These are phyloP conservation scores for Gymnosoma rotundatum DNA, from an alignment of 2,888 invertebrate genomes.

Conservation along the genomic window DNA sequence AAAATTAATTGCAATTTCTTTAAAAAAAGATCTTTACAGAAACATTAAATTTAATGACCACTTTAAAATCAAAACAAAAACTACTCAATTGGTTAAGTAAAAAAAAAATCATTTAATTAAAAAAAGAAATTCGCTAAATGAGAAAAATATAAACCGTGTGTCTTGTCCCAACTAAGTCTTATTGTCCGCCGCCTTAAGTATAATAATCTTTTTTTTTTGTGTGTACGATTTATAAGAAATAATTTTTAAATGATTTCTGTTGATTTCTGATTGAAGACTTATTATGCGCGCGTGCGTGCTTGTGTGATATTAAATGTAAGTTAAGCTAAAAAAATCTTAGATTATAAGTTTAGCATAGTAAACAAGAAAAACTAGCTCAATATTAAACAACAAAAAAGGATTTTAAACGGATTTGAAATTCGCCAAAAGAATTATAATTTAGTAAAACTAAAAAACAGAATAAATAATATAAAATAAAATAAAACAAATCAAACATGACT, in stretches of 20 bases:
- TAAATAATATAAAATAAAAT: slow-evolving; percentile 7
- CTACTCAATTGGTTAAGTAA: not conserved
- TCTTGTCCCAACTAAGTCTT: slow-evolving; percentile 59
- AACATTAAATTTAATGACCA: slow-evolving; percentile 3
- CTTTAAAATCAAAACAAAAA: not conserved
- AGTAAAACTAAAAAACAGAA: slow-evolving; percentile 49
- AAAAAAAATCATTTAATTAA: slow-evolving; percentile 20
- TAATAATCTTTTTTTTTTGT: slow-evolving; percentile 37
- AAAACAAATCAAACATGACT: slow-evolving; percentile 58
- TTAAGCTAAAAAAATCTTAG: slow-evolving; percentile 66
- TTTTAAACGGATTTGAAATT: slow-evolving; percentile 74
- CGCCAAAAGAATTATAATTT: slow-evolving; percentile 60
- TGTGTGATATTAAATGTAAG: slow-evolving; percentile 75
- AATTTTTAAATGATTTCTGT: slow-evolving; percentile 68
- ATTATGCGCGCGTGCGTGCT: slow-evolving; percentile 74
- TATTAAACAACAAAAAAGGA: slow-evolving; percentile 71
- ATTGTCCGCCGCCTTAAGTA: slow-evolving; percentile 56
- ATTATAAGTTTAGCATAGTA: slow-evolving; percentile 57
- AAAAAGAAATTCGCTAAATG: slow-evolving; percentile 21
- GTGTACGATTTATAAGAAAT: slow-evolving; percentile 55
- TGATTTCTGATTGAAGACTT: slow-evolving; percentile 71
- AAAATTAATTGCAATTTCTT: not conserved
- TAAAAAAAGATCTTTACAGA: not conserved
- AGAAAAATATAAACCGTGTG: slow-evolving; percentile 32
- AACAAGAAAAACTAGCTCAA: slow-evolving; percentile 63